Evolutionary conservation across 2,888 invertebrate genomes (phyloP).

Genomic region (Itoplectis maculator): DNA sequence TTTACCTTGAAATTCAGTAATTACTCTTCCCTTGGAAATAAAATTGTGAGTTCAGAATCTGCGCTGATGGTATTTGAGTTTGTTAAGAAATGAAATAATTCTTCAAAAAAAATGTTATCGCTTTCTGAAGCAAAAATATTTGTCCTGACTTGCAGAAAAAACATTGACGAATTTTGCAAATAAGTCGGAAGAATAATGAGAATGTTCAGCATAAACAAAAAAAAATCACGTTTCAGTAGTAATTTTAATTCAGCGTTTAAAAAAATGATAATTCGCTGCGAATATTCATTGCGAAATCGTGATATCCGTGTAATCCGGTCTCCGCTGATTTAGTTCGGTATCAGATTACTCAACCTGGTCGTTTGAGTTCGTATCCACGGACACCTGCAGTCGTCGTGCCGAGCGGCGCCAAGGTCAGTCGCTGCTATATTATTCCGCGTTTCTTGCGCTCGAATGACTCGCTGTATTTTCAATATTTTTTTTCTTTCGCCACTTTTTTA

Average conservation of each 20-base stretch:
- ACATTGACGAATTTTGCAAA: too few relatives aligned
- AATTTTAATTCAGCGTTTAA: too few relatives aligned
- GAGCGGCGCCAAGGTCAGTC: constrained; percentile 77
- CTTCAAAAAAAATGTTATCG: too few relatives aligned
- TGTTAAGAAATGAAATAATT: too few relatives aligned
- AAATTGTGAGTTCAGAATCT: neutral
- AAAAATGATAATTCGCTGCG: neutral
- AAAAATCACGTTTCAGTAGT: too few relatives aligned
- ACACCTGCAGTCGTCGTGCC: constrained; percentile 22
- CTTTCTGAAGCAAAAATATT: too few relatives aligned
- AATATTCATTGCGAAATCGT: neutral
- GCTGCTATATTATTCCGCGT: constrained; percentile 76
- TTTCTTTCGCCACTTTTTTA: neutral
- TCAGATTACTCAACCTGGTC: constrained; percentile 6
- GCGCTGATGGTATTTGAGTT: too few relatives aligned
- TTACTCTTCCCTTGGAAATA: constrained; percentile 2
- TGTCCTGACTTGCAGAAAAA: too few relatives aligned
- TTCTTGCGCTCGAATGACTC: constrained; percentile 71
- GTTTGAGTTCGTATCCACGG: constrained; percentile 1
- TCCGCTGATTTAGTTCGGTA: neutral
- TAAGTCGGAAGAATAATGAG: too few relatives aligned
- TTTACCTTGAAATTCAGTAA: constrained; percentile 24
- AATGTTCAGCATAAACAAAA: too few relatives aligned
- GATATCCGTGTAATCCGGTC: neutral
- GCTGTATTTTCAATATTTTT: constrained; percentile 18